Conservation (phyloP, 2,888 invertebrate species). For the Pristionchus fissidentatus region DNA sequence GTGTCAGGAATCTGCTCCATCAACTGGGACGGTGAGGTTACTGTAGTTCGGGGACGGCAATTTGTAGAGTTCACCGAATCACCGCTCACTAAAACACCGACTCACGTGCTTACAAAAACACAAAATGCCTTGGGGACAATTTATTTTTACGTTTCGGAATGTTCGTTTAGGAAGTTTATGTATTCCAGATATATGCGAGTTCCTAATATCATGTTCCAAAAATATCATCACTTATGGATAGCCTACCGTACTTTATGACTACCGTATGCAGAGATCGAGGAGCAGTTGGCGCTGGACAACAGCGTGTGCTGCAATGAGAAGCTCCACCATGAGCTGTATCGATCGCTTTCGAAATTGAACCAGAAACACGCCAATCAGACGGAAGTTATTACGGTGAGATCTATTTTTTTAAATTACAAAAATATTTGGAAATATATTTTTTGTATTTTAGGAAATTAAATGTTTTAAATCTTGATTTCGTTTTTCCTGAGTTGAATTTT, state of each 20-base stretch:
- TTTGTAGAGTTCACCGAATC: too few relatives aligned
- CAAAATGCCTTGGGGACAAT: too few relatives aligned
- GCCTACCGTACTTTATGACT: not conserved
- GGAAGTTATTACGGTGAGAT: not conserved
- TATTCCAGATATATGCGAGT: too few relatives aligned
- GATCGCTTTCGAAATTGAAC: constrained; percentile 18
- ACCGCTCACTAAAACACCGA: too few relatives aligned
- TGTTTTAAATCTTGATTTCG: too few relatives aligned
- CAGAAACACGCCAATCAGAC: constrained; percentile 26
- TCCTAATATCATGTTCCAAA: not conserved
- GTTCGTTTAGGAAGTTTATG: too few relatives aligned
- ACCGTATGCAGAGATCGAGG: constrained; percentile 23
- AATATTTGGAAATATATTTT: not conserved
- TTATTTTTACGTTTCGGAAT: too few relatives aligned
- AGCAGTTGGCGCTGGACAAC: constrained; percentile 41
- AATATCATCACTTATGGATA: not conserved
- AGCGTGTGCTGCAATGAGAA: constrained; percentile 39
- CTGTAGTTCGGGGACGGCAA: not conserved
- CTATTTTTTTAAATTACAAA: not conserved
- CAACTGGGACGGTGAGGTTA: constrained; percentile 43
- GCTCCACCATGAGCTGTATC: constrained; percentile 34
- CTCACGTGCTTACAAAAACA: too few relatives aligned
- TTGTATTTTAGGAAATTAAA: too few relatives aligned
- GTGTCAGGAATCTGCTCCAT: constrained; percentile 30
- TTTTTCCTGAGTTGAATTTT: too few relatives aligned